Conservation (phyloP, 2,797 vertebrate genomes). For the Centroberyx gerrardi region DNA sequence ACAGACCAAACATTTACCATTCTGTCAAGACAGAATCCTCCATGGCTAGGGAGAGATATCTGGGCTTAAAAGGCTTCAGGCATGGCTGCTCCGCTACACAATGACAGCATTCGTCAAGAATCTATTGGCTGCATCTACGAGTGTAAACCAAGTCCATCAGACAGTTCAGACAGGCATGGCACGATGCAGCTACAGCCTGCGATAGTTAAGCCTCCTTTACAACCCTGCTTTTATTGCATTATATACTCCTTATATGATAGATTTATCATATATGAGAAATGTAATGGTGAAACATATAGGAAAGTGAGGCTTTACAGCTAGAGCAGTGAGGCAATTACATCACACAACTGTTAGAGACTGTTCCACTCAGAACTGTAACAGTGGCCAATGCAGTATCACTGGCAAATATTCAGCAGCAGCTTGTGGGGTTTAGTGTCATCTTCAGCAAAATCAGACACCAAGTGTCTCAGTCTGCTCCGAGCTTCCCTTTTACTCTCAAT, state of each 20-base stretch:
- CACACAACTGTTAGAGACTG: constrained; percentile 47
- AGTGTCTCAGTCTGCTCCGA: constrained; percentile 54
- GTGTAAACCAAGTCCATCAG: constrained; percentile 27
- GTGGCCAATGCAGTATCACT: constrained; percentile 54
- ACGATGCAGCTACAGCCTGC: constrained; percentile 46
- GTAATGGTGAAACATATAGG: background rate
- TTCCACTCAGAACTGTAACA: constrained; percentile 62
- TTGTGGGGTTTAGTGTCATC: constrained; percentile 66
- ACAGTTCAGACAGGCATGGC: constrained; percentile 11
- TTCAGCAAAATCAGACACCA: constrained; percentile 60
- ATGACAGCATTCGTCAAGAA: constrained; percentile 41
- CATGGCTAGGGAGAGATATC: constrained; percentile 23
- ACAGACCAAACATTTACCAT: constrained; percentile 58
- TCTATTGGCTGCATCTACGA: constrained; percentile 31
- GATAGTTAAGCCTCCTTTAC: constrained; percentile 42
- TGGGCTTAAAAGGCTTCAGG: constrained; percentile 56
- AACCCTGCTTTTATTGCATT: background rate
- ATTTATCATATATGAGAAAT: constrained; percentile 5
- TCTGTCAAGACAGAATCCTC: constrained; percentile 51
- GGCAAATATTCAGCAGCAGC: constrained; percentile 67
- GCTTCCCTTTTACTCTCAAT: constrained; percentile 33
- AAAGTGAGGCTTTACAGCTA: constrained; percentile 27
- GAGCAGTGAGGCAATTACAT: constrained; percentile 51
- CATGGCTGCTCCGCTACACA: constrained; percentile 53
- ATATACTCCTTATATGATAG: constrained; percentile 24